A percentile compares a stretch with the other conserved stretches of the same genome.
Conservation (phyloP, 2,797 vertebrate genomes). For the Gymnothorax javanicus region DNA sequence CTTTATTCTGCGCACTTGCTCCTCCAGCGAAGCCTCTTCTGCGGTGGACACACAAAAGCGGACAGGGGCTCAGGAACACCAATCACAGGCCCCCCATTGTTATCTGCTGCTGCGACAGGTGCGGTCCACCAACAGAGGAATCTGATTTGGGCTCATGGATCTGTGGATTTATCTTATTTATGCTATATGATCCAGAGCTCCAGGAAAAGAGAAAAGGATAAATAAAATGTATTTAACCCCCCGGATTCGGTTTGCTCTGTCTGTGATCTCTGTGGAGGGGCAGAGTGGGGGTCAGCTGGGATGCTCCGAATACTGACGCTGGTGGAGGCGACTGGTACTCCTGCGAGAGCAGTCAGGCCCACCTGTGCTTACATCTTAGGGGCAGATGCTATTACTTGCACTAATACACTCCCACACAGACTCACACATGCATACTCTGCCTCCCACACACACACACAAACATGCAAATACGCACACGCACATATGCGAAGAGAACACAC, state of each 20-base stretch:
- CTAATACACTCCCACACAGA: neutral
- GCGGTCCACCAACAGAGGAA: neutral
- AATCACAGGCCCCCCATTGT: constrained; percentile 17
- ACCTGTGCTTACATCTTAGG: neutral
- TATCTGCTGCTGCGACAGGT: constrained; percentile 15
- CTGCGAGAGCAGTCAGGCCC: neutral
- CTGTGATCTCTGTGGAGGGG: neutral
- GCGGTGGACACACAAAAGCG: constrained; percentile 55
- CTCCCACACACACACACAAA: neutral
- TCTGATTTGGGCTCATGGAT: constrained; percentile 26
- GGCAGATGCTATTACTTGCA: neutral
- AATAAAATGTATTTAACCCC: neutral
- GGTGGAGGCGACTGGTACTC: neutral
- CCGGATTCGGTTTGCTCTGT: neutral
- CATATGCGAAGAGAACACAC: neutral
- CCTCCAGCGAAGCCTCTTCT: constrained; percentile 88
- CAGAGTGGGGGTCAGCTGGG: neutral
- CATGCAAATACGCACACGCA: neutral
- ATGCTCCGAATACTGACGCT: neutral
- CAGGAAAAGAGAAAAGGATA: neutral
- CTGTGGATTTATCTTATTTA: constrained; percentile 15
- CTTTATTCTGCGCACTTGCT: constrained; percentile 94
- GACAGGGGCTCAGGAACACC: neutral
- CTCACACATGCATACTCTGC: neutral
- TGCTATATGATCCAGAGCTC: constrained; percentile 12